These are phyloP conservation scores for Anomalospiza imberbis DNA, from an alignment of 2,797 vertebrate species.

Conservation along the genomic window DNA sequence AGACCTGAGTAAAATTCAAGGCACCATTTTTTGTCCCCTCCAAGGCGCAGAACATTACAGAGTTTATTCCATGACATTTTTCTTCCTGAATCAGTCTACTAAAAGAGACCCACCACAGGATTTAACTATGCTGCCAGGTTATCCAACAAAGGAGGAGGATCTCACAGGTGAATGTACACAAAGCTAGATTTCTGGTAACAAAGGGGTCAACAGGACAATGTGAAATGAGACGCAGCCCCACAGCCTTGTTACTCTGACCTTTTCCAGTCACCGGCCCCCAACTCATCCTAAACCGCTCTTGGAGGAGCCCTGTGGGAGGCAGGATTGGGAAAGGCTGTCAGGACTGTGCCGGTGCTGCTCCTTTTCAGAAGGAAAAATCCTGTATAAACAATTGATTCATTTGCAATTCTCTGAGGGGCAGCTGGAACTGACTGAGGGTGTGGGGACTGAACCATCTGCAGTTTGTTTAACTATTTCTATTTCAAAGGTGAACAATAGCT, in stretches of 20 bases:
- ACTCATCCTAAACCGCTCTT: background rate
- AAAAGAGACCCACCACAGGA: background rate
- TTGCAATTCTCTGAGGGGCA: background rate
- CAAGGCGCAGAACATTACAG: background rate
- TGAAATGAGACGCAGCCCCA: background rate
- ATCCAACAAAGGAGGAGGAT: background rate
- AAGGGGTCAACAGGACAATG: background rate
- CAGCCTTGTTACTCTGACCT: background rate
- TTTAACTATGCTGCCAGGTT: background rate
- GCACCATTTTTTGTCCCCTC: background rate
- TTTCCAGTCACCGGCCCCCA: background rate
- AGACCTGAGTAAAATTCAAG: background rate
- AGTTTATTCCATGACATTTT: background rate
- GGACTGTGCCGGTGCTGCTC: background rate
- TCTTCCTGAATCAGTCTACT: background rate
- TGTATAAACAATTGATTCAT: background rate
- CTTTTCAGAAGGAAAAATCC: background rate
- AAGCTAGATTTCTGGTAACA: background rate
- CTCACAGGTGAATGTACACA: background rate
- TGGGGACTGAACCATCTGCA: slow-evolving; percentile 5
- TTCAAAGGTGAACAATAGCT: slow-evolving; percentile 11
- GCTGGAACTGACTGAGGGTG: background rate
- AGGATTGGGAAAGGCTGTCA: background rate
- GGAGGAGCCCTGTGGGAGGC: background rate
- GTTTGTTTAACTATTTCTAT: slow-evolving; percentile 14